Conservation (phyloP, 1,140 invertebrate species). For the Bacillus rossius region DNA sequence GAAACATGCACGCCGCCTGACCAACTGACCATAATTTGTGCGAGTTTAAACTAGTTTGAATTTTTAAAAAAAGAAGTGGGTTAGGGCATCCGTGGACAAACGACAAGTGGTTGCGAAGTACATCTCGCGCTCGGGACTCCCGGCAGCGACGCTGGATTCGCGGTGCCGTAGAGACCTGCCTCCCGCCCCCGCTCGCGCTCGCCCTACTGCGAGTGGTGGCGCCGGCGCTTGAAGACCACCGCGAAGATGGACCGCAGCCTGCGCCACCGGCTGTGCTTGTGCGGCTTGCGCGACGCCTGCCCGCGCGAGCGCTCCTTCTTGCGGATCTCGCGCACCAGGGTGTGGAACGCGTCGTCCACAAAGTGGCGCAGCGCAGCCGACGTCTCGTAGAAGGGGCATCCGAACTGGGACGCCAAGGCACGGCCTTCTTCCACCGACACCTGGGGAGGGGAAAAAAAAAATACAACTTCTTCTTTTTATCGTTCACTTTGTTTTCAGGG, state of each 20-base stretch:
- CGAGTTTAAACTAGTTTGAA: too few species aligned
- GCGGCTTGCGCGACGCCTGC: constrained; percentile 32
- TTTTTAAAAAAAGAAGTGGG: too few species aligned
- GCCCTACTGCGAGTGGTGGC: constrained; percentile 34
- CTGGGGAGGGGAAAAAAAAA: background rate
- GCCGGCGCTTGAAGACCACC: constrained; percentile 64
- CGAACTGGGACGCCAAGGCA: constrained; percentile 87
- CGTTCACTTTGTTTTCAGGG: too few species aligned
- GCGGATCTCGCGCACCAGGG: constrained; percentile 90
- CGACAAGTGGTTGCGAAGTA: too few species aligned
- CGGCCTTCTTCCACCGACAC: constrained; percentile 55
- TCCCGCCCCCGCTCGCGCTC: too few species aligned
- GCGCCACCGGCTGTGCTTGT: constrained; percentile 66
- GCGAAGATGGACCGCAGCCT: constrained; percentile 72
- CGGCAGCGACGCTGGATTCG: too few species aligned
- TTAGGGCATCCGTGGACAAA: too few species aligned
- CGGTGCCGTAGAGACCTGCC: too few species aligned
- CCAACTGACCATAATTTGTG: too few species aligned
- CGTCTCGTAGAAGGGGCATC: constrained; percentile 98
- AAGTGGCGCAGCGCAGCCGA: constrained; percentile 96
- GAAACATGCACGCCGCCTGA: too few species aligned
- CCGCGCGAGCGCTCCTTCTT: constrained; percentile 35
- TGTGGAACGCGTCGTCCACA: constrained; percentile 99
- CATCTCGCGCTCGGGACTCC: too few species aligned
- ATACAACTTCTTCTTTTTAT: too few species aligned